These are phyloP conservation scores for Clupea harengus DNA, from an alignment of 2,113 vertebrate species.

Conservation along the genomic window DNA sequence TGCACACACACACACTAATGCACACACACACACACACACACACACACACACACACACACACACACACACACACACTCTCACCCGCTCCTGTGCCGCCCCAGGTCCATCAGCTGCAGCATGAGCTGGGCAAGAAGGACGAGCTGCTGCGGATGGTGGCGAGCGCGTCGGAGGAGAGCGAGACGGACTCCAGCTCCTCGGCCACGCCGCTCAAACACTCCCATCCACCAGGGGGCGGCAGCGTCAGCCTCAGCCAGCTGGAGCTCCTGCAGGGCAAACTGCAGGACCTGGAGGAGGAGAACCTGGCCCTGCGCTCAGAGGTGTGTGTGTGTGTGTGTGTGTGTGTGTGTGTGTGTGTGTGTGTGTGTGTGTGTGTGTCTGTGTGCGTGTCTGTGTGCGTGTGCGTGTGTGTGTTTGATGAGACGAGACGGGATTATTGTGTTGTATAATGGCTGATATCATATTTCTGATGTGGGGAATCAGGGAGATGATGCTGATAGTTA, in stretches of 20 bases:
- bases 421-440: too few species aligned
- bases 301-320: conserved; percentile 86
- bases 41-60: background rate
- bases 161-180: conserved; percentile 92
- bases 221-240: conserved; percentile 62
- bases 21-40: too few species aligned
- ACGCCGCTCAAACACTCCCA: conserved; percentile 78
- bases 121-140: conserved; percentile 92
- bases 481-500: too few species aligned
- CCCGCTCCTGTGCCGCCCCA: conserved; percentile 46
- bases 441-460: too few species aligned
- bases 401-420: too few species aligned
- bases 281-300: conserved; percentile 94
- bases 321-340: background rate
- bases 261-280: conserved; percentile 86
- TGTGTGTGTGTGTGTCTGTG: background rate
- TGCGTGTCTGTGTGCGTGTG: background rate
- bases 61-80: background rate
- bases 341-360: too few species aligned
- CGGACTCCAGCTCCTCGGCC: conserved; percentile 82
- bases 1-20: too few species aligned
- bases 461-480: too few species aligned
- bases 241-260: conserved; percentile 84
- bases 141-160: conserved; percentile 89
- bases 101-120: conserved; percentile 96